Percentiles rank a stretch among this genome's conserved stretches.
Conservation (phyloP, 2,113 vertebrate genomes). For the Emberiza fucata region DNA sequence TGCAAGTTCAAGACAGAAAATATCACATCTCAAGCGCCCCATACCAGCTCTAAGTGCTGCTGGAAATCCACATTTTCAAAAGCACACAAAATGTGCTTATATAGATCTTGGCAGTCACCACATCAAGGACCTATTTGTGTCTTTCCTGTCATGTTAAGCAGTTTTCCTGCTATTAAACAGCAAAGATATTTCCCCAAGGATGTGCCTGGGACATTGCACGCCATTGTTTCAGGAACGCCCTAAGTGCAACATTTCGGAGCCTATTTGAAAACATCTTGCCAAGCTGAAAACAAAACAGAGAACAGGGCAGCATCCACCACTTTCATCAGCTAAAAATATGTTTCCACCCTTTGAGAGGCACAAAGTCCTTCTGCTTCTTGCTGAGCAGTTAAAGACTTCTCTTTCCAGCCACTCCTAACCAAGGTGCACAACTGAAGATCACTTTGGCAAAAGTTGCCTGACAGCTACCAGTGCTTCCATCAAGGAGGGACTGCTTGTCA, state of each 20-base stretch:
- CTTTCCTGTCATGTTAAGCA: neutral
- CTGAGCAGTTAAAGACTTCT: neutral
- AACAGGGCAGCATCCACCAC: neutral
- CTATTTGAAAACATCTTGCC: neutral
- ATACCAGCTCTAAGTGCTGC: neutral
- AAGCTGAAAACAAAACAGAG: neutral
- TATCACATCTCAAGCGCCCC: accelerated
- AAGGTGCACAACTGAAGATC: neutral
- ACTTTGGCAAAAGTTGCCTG: accelerated
- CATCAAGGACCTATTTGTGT: neutral
- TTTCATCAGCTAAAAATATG: neutral
- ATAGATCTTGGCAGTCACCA: neutral
- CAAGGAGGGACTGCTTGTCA: accelerated
- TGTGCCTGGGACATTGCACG: neutral
- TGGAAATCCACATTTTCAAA: neutral
- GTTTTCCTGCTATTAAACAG: constrained; percentile 12
- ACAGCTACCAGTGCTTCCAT: neutral
- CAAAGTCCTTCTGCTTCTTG: neutral
- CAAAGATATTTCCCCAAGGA: neutral
- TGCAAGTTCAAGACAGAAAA: neutral
- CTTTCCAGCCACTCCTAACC: neutral
- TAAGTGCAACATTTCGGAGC: accelerated
- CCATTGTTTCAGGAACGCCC: neutral
- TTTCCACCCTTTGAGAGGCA: neutral
- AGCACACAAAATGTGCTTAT: neutral